Conservation (phyloP, 2,797 vertebrate species). For the Halcyon leucocephala region DNA sequence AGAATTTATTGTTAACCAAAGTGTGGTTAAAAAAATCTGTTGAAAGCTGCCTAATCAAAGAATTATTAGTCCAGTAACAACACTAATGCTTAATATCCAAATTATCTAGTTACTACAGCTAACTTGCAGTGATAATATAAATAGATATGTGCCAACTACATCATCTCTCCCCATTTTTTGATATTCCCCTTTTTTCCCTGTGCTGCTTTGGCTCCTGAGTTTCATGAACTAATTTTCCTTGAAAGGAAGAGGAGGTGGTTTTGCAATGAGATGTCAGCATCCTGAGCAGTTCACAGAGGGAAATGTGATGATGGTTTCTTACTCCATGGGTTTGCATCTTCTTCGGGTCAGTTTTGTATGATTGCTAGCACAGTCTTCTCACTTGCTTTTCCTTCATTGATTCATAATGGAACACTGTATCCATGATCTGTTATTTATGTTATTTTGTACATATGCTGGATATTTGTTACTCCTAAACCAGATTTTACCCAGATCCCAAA, state of each 20-base stretch:
- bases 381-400: not conserved
- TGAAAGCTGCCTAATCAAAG: not conserved
- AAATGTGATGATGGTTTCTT: not conserved
- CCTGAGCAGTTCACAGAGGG: accelerated
- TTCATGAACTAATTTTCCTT: not conserved
- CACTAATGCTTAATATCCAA: not conserved
- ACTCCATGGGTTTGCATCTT: not conserved
- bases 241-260: not conserved
- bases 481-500: not conserved
- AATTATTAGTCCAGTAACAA: not conserved
- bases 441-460: not conserved
- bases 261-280: not conserved
- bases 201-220: not conserved
- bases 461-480: not conserved
- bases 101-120: not conserved
- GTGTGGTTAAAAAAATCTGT: too few relatives aligned
- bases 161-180: not conserved
- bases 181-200: not conserved
- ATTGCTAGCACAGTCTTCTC: not conserved
- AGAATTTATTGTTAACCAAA: not conserved
- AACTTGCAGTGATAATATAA: not conserved
- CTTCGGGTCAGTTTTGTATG: not conserved
- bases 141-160: not conserved
- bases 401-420: not conserved
- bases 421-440: not conserved